Evolutionary conservation across 37 sponge, comb jelly and placozoan genomes (phyloP).

Genomic region (Spongia lamella): DNA sequence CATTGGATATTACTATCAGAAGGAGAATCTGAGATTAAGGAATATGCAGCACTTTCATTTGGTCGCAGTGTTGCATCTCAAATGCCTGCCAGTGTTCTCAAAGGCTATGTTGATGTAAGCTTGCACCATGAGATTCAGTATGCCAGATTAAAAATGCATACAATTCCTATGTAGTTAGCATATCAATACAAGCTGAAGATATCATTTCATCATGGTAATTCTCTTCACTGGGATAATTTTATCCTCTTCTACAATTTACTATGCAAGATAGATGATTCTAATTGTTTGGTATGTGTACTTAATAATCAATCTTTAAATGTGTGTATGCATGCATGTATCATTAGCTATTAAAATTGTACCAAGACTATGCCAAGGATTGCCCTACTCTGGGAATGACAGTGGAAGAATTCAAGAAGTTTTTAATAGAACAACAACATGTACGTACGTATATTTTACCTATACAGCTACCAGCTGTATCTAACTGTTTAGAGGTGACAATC

Average conservation of each 20-base stretch:
- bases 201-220: slow-evolving; percentile 25
- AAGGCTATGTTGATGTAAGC: too few relatives aligned
- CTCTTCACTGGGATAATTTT: slow-evolving; percentile 76
- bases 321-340: too few relatives aligned
- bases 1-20: too few relatives aligned
- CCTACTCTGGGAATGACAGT: slow-evolving; percentile 56
- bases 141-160: too few relatives aligned
- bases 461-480: too few relatives aligned
- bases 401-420: slow-evolving; percentile 59
- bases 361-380: slow-evolving; percentile 37
- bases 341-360: slow-evolving; percentile 51
- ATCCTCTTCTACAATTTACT: slow-evolving; percentile 48
- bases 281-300: too few relatives aligned
- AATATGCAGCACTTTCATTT: too few relatives aligned
- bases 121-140: too few relatives aligned
- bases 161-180: slow-evolving; percentile 17
- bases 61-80: too few relatives aligned
- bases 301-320: background rate
- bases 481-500: too few relatives aligned
- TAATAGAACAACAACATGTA: slow-evolving; percentile 52
- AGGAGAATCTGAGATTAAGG: too few relatives aligned
- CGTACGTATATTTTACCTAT: background rate
- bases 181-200: slow-evolving; percentile 36
- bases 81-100: too few relatives aligned
- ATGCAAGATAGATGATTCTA: slow-evolving; percentile 8